Conservation (phyloP, 2,888 invertebrate genomes). For the Pyrrhia umbra region DNA sequence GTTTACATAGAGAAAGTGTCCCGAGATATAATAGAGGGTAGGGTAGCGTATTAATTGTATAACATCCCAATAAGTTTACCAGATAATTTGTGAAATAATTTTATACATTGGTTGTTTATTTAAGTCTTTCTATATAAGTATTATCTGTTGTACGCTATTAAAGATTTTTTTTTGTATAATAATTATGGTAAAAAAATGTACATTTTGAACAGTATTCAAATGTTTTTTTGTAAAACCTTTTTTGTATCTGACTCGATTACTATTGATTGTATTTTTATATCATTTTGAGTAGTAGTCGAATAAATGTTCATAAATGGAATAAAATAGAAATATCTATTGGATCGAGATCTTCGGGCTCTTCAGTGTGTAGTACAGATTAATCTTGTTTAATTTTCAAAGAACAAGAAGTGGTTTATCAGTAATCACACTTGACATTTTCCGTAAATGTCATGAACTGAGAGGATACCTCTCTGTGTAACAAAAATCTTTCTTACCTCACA, state of each 20-base stretch:
- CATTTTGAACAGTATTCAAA: too few relatives aligned
- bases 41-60: not conserved
- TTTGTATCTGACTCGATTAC: too few relatives aligned
- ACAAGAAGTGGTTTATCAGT: constrained; percentile 8
- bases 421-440: constrained; percentile 39
- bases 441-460: constrained; percentile 7
- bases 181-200: too few relatives aligned
- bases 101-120: not conserved
- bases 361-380: not conserved
- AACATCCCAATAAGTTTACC: not conserved
- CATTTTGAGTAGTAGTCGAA: too few relatives aligned
- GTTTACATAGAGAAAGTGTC: not conserved
- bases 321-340: too few relatives aligned
- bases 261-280: too few relatives aligned
- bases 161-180: too few relatives aligned
- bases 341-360: too few relatives aligned
- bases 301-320: too few relatives aligned
- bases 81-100: not conserved
- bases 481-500: constrained; percentile 9
- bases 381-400: constrained; percentile 26
- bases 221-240: too few relatives aligned
- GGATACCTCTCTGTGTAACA: constrained; percentile 10
- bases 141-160: too few relatives aligned
- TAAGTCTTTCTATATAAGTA: not conserved
- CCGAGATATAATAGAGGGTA: not conserved